Percentiles rank a stretch among this genome's conserved stretches.
Evolutionary conservation across 2,113 vertebrate species (phyloP).

Genomic region (Poeciliopsis retropinna): DNA sequence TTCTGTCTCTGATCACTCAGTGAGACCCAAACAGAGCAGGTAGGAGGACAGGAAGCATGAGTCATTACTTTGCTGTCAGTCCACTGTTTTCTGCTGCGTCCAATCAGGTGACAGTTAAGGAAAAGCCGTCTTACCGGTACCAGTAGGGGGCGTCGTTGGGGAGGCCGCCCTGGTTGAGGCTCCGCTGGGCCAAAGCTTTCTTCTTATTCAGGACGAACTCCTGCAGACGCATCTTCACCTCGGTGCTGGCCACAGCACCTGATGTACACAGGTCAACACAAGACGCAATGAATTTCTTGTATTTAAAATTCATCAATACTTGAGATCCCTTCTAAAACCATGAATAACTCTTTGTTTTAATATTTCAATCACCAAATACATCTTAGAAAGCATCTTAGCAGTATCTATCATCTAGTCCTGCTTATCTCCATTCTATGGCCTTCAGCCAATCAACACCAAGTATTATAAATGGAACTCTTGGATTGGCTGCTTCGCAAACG

Average conservation of each 20-base stretch:
- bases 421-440: no score
- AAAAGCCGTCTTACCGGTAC: constrained; percentile 87
- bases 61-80: constrained; percentile 37
- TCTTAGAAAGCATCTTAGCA: no score
- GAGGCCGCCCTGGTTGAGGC: constrained; percentile 91
- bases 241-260: constrained; percentile 98
- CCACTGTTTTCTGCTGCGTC: background rate
- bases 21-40: constrained; percentile 33
- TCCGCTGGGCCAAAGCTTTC: constrained; percentile 95
- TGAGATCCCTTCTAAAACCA: no score
- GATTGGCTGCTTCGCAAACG: no score
- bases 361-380: background rate
- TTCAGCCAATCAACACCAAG: no score
- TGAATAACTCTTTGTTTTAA: no score
- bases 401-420: no score
- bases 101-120: background rate
- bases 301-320: no score
- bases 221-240: constrained; percentile 98
- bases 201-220: constrained; percentile 99
- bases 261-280: background rate
- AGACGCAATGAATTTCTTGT: background rate
- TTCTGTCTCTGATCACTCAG: constrained; percentile 34
- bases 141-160: constrained; percentile 94
- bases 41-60: constrained; percentile 39
- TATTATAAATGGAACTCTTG: no score